These are phyloP conservation scores for Hyppa rectilinea DNA, from an alignment of 2,888 invertebrate species.

Conservation along the genomic window DNA sequence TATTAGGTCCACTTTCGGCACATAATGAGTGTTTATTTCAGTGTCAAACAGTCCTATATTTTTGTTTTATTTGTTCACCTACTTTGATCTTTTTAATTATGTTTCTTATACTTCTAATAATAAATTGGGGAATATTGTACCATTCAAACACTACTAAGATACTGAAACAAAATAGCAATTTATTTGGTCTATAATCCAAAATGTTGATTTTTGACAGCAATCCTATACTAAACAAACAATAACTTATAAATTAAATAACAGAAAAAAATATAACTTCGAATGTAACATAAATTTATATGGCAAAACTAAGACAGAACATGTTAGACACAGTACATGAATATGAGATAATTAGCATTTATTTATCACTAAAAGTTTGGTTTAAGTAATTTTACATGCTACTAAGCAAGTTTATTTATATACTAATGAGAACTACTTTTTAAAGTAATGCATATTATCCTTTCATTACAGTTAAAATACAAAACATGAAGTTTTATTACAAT, in stretches of 20 bases:
- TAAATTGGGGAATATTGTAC: slow-evolving; percentile 16
- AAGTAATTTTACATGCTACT: background rate
- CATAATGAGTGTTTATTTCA: background rate
- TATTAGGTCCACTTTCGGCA: background rate
- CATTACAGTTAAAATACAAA: slow-evolving; percentile 25
- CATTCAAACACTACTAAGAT: slow-evolving; percentile 39
- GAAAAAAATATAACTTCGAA: background rate
- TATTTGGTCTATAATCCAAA: slow-evolving; percentile 16
- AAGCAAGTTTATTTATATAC: background rate
- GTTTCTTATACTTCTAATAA: background rate
- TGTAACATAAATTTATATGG: slow-evolving; percentile 9
- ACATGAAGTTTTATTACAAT: slow-evolving; percentile 33
- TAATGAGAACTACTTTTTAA: background rate
- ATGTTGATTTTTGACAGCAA: slow-evolving; percentile 18
- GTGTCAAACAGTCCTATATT: background rate
- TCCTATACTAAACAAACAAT: slow-evolving; percentile 28
- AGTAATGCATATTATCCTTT: background rate
- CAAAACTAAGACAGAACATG: slow-evolving; percentile 3
- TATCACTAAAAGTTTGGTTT: background rate
- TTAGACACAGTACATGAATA: slow-evolving; percentile 6
- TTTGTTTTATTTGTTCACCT: background rate
- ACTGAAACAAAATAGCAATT: slow-evolving; percentile 25
- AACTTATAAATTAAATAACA: slow-evolving; percentile 37
- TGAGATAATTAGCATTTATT: background rate
- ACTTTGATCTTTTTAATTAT: background rate